Conservation (phyloP, 2,888 invertebrate genomes). For the Hermaeophaga mercurialis region DNA sequence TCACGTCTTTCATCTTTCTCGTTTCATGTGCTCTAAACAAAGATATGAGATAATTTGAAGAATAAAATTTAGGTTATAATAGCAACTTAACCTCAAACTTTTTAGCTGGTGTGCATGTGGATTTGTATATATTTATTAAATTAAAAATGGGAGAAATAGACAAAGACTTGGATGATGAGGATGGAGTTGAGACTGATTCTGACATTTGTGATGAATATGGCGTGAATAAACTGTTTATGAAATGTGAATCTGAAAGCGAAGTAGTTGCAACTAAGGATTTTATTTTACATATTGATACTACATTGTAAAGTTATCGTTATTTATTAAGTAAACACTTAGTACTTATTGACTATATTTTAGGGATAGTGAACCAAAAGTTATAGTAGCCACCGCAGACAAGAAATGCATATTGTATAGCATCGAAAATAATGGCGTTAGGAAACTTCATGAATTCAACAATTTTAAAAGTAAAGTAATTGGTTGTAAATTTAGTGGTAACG, state of each 20-base stretch:
- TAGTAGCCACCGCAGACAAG: conserved; percentile 59
- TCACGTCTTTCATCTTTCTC: too few species aligned
- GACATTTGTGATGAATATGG: conserved; percentile 10
- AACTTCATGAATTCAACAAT: conserved; percentile 55
- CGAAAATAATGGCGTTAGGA: conserved; percentile 52
- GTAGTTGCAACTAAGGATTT: background rate
- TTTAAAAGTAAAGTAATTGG: conserved; percentile 61
- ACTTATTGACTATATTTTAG: conserved; percentile 36
- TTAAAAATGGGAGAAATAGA: background rate
- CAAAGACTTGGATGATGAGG: background rate
- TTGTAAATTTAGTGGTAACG: conserved; percentile 64
- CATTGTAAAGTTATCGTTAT: conserved; percentile 4
- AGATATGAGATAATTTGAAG: too few species aligned
- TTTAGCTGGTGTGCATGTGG: too few species aligned
- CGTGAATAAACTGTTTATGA: conserved; percentile 10
- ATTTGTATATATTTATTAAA: too few species aligned
- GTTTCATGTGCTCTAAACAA: too few species aligned
- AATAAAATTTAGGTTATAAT: too few species aligned
- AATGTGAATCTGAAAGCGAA: conserved; percentile 24
- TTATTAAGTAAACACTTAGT: background rate
- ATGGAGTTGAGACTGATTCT: too few species aligned
- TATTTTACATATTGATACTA: conserved; percentile 13
- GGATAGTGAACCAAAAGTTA: conserved; percentile 57
- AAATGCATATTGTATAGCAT: conserved; percentile 60
- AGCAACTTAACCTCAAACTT: too few species aligned